Percentiles rank a stretch among this genome's conserved stretches.
Conservation (phyloP, 2,797 vertebrate genomes). For the Luscinia megarhynchos region DNA sequence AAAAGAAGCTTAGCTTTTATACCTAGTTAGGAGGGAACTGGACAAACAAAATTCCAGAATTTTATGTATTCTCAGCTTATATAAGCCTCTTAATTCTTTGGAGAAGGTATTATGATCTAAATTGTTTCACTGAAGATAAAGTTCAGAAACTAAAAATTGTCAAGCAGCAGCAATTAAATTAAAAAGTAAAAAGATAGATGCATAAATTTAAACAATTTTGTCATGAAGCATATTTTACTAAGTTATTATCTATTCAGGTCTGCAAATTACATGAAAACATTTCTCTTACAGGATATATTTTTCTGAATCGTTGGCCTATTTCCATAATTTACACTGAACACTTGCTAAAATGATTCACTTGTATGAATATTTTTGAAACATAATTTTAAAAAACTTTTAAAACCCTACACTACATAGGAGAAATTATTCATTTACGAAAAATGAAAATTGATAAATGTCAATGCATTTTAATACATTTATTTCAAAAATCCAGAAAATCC, state of each 20-base stretch:
- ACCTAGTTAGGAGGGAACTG: not conserved
- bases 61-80: not conserved
- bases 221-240: constrained; percentile 10
- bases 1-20: not conserved
- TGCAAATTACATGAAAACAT: constrained; percentile 9
- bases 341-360: not conserved
- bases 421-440: not conserved
- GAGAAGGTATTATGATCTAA: not conserved
- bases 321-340: not conserved
- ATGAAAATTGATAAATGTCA: not conserved
- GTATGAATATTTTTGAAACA: not conserved
- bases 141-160: constrained; percentile 13
- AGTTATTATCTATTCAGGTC: not conserved
- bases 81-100: constrained; percentile 12
- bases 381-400: not conserved
- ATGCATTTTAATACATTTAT: not conserved
- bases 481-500: not conserved
- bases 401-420: not conserved
- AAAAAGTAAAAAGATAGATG: constrained; percentile 1
- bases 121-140: constrained; percentile 14
- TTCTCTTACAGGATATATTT: not conserved
- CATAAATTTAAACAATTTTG: not conserved
- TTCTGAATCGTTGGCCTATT: not conserved
- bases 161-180: not conserved
- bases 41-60: not conserved